Evolutionary conservation across 1,140 invertebrate genomes (phyloP).

Genomic region (Heliconius eleuchia): DNA sequence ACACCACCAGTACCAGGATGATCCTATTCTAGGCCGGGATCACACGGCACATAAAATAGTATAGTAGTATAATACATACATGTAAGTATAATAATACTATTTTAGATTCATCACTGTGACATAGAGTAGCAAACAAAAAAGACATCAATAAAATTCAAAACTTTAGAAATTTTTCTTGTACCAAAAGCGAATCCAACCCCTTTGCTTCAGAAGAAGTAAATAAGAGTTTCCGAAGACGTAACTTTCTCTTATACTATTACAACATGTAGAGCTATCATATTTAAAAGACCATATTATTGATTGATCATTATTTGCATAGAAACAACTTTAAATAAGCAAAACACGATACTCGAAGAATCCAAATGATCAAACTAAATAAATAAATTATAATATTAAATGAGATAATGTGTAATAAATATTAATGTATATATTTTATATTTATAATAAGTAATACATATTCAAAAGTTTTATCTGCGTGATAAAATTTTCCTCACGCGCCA

Average conservation of each 20-base stretch:
- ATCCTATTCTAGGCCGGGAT: no score
- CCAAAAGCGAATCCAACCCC: no score
- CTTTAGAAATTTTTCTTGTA: no score
- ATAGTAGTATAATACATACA: no score
- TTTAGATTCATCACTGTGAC: no score
- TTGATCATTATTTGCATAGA: background rate
- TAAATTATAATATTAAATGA: conserved; percentile 5
- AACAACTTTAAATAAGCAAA: background rate
- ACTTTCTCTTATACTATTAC: background rate
- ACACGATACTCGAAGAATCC: background rate
- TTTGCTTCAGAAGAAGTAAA: background rate
- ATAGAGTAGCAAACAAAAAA: no score
- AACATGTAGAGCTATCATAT: background rate
- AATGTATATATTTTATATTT: conserved; percentile 4
- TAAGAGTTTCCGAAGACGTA: background rate
- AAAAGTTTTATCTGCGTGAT: background rate
- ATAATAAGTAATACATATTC: background rate
- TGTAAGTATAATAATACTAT: no score
- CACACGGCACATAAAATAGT: no score
- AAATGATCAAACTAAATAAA: background rate
- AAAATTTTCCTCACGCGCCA: background rate
- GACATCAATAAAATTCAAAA: no score
- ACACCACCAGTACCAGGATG: no score
- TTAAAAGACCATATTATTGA: background rate
- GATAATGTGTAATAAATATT: background rate